These are phyloP conservation scores for Cathartes aura DNA, from an alignment of 2,113 vertebrate genomes.

Conservation along the genomic window DNA sequence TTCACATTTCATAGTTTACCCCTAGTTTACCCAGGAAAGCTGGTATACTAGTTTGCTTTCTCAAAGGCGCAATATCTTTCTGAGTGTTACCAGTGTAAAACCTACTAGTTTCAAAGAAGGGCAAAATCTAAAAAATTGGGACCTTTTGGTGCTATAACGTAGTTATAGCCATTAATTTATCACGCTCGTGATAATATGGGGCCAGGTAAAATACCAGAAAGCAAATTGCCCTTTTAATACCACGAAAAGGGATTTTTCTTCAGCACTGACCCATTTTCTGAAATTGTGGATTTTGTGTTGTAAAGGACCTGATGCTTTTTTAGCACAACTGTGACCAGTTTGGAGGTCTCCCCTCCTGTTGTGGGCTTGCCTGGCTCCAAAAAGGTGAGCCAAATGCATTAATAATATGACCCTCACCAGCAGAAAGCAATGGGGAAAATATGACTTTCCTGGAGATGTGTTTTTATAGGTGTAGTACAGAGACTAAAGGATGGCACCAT, in stretches of 20 bases:
- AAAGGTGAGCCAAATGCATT: not conserved
- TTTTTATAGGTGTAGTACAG: not conserved
- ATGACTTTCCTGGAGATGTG: not conserved
- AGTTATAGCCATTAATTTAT: not conserved
- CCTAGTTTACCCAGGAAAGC: conserved; percentile 31
- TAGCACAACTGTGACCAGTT: not conserved
- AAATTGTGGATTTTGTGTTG: not conserved
- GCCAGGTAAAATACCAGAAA: not conserved
- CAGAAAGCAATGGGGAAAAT: not conserved
- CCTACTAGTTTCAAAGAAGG: conserved; percentile 57
- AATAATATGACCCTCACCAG: not conserved
- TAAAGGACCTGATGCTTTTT: not conserved
- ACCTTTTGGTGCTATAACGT: not conserved
- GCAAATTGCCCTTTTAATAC: not conserved
- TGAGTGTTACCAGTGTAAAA: conserved; percentile 8
- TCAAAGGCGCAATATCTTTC: conserved; percentile 25
- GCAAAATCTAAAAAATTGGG: conserved; percentile 14
- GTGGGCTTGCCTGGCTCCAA: not conserved
- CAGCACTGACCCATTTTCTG: not conserved
- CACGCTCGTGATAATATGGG: not conserved
- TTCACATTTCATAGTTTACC: not conserved
- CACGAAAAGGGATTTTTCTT: not conserved
- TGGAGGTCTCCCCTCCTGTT: not conserved
- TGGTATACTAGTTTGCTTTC: not conserved
- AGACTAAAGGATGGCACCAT: not conserved